A percentile compares a stretch with the other conserved stretches of the same genome.
These are phyloP conservation scores for Pseudomyrmex concolor DNA, from an alignment of 1,140 invertebrate genomes.

Conservation along the genomic window DNA sequence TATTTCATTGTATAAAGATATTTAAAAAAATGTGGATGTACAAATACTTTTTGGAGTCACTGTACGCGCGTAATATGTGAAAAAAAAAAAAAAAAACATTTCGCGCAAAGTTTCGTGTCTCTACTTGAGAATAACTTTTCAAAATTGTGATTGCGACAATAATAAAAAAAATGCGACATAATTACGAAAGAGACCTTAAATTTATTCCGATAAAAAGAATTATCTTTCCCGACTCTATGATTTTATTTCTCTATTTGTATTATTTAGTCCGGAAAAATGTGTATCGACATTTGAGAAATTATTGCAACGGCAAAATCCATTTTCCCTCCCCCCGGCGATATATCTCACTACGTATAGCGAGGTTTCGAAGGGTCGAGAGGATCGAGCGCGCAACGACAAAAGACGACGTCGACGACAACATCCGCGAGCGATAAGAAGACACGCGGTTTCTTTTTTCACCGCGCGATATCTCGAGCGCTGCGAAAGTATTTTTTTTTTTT, in stretches of 20 bases:
- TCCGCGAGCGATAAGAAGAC: conserved; percentile 37
- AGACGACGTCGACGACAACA: not conserved
- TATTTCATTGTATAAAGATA: too few species aligned
- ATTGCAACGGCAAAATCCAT: not conserved
- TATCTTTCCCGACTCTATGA: too few species aligned
- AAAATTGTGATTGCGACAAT: not conserved
- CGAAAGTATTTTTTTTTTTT: not conserved
- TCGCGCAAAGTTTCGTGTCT: not conserved
- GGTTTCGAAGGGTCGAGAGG: conserved; percentile 6
- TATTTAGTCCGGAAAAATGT: not conserved
- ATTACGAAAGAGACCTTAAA: too few species aligned
- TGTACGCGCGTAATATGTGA: not conserved
- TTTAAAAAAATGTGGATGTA: too few species aligned
- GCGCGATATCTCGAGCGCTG: conserved; percentile 50
- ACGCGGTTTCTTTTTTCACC: not conserved
- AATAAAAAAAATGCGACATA: too few species aligned
- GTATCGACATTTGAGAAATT: conserved; percentile 2
- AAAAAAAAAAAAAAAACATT: not conserved
- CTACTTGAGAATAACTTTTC: not conserved
- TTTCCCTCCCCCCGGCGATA: not conserved
- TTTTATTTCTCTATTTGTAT: too few species aligned
- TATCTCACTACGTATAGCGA: not conserved
- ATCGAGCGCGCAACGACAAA: conserved; percentile 21
- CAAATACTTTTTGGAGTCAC: too few species aligned
- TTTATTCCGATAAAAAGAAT: too few species aligned